Evolutionary conservation across 2,888 invertebrate species (phyloP).

Genomic region (Drosophila maculinotata): DNA sequence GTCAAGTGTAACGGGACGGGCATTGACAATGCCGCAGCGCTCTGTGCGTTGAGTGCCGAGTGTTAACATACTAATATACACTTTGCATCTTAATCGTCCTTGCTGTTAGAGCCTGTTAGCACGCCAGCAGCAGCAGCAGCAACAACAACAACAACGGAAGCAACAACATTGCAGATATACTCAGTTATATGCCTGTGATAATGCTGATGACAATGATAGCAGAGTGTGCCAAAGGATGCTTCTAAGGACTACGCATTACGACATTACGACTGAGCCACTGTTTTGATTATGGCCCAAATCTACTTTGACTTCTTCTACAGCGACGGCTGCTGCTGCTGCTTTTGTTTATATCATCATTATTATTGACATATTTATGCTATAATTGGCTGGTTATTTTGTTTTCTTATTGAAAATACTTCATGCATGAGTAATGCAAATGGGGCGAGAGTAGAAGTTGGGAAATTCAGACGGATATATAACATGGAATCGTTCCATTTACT

Average conservation of each 20-base stretch:
- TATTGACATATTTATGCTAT: constrained; percentile 61
- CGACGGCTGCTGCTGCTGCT: constrained; percentile 11
- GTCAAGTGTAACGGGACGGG: constrained; percentile 59
- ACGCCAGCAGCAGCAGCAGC: constrained; percentile 16
- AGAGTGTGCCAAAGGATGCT: constrained; percentile 22
- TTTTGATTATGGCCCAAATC: constrained; percentile 53
- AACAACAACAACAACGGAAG: not conserved
- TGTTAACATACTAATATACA: constrained; percentile 80
- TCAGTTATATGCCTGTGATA: constrained; percentile 12
- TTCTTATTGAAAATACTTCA: constrained; percentile 48
- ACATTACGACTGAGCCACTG: constrained; percentile 18
- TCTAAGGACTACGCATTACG: constrained; percentile 19
- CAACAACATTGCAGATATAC: constrained; percentile 7
- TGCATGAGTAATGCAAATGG: constrained; percentile 38
- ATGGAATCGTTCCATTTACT: not conserved
- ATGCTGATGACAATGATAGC: constrained; percentile 42
- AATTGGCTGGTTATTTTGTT: constrained; percentile 48
- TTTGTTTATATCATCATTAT: constrained; percentile 51
- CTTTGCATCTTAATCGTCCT: constrained; percentile 78
- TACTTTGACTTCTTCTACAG: constrained; percentile 9
- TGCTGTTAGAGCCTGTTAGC: constrained; percentile 52
- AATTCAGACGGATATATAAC: not conserved
- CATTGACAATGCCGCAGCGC: constrained; percentile 39
- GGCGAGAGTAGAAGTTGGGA: not conserved
- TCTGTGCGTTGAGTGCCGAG: constrained; percentile 41